Evolutionary conservation across 2,888 invertebrate genomes (phyloP).

Genomic region (Tethea ocularis): DNA sequence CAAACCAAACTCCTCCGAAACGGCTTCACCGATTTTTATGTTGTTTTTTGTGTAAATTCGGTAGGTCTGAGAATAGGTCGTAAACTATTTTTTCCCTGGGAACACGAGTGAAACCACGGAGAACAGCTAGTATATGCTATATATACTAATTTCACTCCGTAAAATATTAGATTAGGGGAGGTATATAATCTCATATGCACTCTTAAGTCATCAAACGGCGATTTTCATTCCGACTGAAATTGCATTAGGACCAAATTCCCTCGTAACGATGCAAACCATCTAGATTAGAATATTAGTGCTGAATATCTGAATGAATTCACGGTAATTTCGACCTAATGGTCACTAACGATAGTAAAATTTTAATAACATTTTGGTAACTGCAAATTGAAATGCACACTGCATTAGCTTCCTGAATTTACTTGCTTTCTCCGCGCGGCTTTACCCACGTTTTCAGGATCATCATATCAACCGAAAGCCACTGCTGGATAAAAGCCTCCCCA

Average conservation of each 20-base stretch:
- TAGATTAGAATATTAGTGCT: constrained; percentile 29
- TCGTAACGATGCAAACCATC: constrained; percentile 20
- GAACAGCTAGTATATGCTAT: too few relatives aligned
- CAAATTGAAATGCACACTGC: constrained; percentile 31
- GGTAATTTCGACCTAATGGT: constrained; percentile 17
- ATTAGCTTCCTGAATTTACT: background rate
- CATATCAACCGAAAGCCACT: too few relatives aligned
- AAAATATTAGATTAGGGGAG: too few relatives aligned
- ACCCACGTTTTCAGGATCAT: background rate
- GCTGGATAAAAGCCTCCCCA: too few relatives aligned
- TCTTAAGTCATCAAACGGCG: background rate
- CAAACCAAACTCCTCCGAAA: too few relatives aligned
- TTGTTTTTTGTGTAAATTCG: too few relatives aligned
- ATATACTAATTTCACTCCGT: too few relatives aligned
- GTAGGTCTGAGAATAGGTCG: too few relatives aligned
- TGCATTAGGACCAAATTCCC: constrained; percentile 17
- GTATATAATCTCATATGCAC: background rate
- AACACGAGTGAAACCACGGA: too few relatives aligned
- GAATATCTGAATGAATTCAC: constrained; percentile 27
- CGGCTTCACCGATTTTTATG: too few relatives aligned
- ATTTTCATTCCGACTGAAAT: constrained; percentile 17
- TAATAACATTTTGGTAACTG: constrained; percentile 29
- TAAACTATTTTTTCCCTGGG: too few relatives aligned
- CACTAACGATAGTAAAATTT: constrained; percentile 19
- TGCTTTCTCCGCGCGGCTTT: background rate